phyloP scores from a whole-genome alignment of 2,797 vertebrate genomes.

The Sebastes nivosus region DNA sequence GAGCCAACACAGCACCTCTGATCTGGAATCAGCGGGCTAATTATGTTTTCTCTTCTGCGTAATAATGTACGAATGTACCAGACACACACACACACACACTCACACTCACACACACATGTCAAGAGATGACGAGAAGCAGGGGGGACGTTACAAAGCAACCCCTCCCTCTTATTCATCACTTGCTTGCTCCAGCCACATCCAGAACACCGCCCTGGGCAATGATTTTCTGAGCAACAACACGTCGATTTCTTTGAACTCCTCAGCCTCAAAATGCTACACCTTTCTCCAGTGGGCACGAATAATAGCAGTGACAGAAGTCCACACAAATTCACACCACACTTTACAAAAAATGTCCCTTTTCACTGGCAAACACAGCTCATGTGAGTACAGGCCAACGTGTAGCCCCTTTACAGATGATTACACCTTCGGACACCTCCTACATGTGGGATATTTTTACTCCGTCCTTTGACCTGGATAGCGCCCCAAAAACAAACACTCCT shows the following conservation, averaged over 20 bases:
- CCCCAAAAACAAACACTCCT: neutral
- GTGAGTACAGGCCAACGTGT: neutral
- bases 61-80: slow-evolving; percentile 3
- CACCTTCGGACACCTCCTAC: neutral
- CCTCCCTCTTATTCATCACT: slow-evolving; percentile 9
- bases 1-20: slow-evolving; percentile 32
- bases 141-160: slow-evolving; percentile 18
- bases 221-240: slow-evolving; percentile 15
- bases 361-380: neutral
- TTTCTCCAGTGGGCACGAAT: neutral
- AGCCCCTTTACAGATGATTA: neutral
- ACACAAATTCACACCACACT: neutral
- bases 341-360: neutral
- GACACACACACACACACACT: slow-evolving; percentile 2
- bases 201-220: slow-evolving; percentile 3
- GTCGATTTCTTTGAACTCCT: slow-evolving; percentile 15
- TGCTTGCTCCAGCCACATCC: slow-evolving; percentile 14
- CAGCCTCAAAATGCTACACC: neutral
- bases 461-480: neutral
- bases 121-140: slow-evolving; percentile 6
- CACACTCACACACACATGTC: neutral
- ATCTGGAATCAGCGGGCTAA: slow-evolving; percentile 37
- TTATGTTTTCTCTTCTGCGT: slow-evolving; percentile 15
- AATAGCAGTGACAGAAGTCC: neutral
- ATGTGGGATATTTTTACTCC: slow-evolving; percentile 50